Evolutionary conservation across 2,888 invertebrate species (phyloP).

Genomic region (Limnephilus marmoratus): DNA sequence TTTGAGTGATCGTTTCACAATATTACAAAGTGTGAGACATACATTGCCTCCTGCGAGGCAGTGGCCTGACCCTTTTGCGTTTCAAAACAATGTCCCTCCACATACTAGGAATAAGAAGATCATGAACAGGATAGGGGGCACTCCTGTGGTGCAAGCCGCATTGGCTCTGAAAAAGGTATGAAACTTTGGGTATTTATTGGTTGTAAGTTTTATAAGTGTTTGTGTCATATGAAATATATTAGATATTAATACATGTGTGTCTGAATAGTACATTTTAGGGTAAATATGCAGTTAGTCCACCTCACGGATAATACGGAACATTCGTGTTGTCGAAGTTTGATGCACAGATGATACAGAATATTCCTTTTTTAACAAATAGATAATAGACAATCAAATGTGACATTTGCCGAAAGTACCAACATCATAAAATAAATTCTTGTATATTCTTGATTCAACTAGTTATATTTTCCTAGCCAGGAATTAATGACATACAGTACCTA

Average conservation of each 20-base stretch:
- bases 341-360: too few species aligned
- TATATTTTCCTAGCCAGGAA: too few species aligned
- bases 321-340: too few species aligned
- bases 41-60: slow-evolving; percentile 45
- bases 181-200: background rate
- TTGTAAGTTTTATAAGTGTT: background rate
- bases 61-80: slow-evolving; percentile 10
- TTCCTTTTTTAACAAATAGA: too few species aligned
- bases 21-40: slow-evolving; percentile 68
- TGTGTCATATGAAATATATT: background rate
- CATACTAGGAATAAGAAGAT: slow-evolving; percentile 47
- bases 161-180: slow-evolving; percentile 60
- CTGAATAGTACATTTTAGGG: too few species aligned
- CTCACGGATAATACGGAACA: too few species aligned
- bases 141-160: slow-evolving; percentile 62
- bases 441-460: too few species aligned
- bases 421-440: too few species aligned
- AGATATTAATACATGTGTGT: background rate
- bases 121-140: slow-evolving; percentile 56
- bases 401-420: too few species aligned
- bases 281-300: too few species aligned
- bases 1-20: slow-evolving; percentile 73
- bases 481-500: too few species aligned
- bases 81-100: background rate
- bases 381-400: too few species aligned